Base-by-base conservation (phyloP, 2,888 invertebrate genomes). In the Dryadula phaetusa region DNA sequence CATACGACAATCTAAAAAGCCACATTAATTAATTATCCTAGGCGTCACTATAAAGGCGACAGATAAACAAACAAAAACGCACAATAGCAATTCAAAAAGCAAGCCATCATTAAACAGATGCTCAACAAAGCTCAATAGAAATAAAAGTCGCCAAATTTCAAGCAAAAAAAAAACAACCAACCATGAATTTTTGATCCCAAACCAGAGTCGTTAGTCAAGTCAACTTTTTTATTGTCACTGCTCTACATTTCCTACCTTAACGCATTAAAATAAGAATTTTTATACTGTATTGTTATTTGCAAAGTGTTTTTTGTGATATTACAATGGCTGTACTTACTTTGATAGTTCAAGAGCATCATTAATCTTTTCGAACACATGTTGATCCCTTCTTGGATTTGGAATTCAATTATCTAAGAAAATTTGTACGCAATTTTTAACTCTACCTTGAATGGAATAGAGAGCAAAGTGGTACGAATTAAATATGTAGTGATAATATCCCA, bases 121-220 rank as follows among this genome's bases (percentile, higher is more conserved):
- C 88, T 88, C 80, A 66, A 56, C 56, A 25, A 76, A 75, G 75
- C 42, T 87, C 84, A 86, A 88, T 89, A 87, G 88, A 88, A 87
- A 88, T 88, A 92, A 91, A 82, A 81, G 83, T 83, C 79, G 77
- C 75, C 74, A 77, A 74, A 75, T 74, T 77, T 46, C 0, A 34
- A 54, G 75, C 86, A 64, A 89, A 87, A 89, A 88, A 88, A 88
- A 87, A 89, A 88, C 88, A 88, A 87, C 82, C 82, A 52, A 79
- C 80, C 83, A 90, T 90, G 92, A 91, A 92, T 92, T 87, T 91
- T 89, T 89, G 91, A 91, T 90, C 83, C 84, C 79, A 86, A 88
- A 91, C 91, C 87, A 89, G 87, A 90, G 88, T 91, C 92, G 92
- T 92, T 92, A 92, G 91, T 92, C 91, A 92, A 92, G 91, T 92